Conservation (phyloP, 2,797 vertebrate species). For the Peromyscus aztecus region DNA sequence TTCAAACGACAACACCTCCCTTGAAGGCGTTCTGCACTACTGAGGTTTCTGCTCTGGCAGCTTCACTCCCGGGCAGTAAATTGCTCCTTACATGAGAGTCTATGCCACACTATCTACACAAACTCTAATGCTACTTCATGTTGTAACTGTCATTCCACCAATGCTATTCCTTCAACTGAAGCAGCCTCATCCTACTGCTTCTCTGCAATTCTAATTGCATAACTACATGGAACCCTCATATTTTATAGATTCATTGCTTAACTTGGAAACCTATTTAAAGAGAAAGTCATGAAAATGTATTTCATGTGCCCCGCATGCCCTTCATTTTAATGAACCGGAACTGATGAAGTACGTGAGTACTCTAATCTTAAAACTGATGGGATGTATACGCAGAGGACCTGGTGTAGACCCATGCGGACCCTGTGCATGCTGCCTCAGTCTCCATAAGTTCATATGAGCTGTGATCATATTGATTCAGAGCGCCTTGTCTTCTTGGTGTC, state of each 20-base stretch:
- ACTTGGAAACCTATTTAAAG: constrained; percentile 3
- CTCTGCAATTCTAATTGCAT: background rate
- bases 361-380: background rate
- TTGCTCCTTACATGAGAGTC: background rate
- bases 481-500: background rate
- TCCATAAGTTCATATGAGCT: background rate
- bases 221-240: background rate
- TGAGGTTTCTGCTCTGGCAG: background rate
- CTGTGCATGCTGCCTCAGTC: background rate
- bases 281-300: constrained; percentile 32
- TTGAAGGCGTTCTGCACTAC: background rate
- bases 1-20: background rate
- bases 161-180: background rate
- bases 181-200: background rate
- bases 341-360: background rate
- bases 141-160: background rate
- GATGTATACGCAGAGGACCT: too few species aligned
- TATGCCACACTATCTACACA: background rate
- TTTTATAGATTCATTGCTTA: background rate
- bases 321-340: constrained; percentile 23
- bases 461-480: too few species aligned
- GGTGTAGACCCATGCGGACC: background rate
- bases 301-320: background rate
- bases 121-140: background rate
- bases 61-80: background rate